Base-by-base conservation (phyloP, 2,113 vertebrate species). In the Trogon melanurus region DNA sequence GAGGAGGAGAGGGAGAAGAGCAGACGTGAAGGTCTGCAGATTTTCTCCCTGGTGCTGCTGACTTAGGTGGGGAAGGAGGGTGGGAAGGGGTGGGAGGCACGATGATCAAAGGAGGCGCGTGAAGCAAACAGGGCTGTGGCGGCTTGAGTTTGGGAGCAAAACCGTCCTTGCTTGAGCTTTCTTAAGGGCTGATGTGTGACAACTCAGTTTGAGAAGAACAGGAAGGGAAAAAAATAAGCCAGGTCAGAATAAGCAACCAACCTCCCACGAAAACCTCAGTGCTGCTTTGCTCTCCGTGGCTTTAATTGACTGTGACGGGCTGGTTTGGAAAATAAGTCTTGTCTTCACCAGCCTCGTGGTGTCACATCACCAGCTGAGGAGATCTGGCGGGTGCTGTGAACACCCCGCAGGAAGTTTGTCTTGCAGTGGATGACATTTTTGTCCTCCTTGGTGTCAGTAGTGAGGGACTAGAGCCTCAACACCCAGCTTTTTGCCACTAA, bases 361-460 rank as follows among this genome's bases (percentile, higher is more conserved):
- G 48, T 15, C 86, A 16, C 67, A 44, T 25, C 71, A 56, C 22
- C 30, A 41, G 20, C 4, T 3, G 3, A 56, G 30, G 67, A 47
- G n/a, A n/a, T 6, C 26, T 74, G 34, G 6, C 11, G 36, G 41
- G n/a, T 16, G 6, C 57, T 6, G 4, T 23, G 66, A 47, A 2
- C 7, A n/a, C 4, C 41, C 20, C 2, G 1, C 0, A 13, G 72
- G 60, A 44, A 32, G 23, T 72, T 34, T 12, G 4, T 50, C 36
- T 38, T 29, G 2, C 23, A 22, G n/a, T 1, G 1, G 1, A 1
- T 56, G 51, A 44, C 2, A 2, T 65, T n/a, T 83, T 12, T n/a
- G 48, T 36, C 13, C 78, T 83, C 36, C 57, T 50, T 0, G 0
- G 20, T 15, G 56, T 16, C 34, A 45, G 38, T 0, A 47, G 8